Percentiles rank a stretch among this genome's conserved stretches.
phyloP scores from a whole-genome alignment of 2,888 invertebrate genomes.

The Choreutis nemorana region DNA sequence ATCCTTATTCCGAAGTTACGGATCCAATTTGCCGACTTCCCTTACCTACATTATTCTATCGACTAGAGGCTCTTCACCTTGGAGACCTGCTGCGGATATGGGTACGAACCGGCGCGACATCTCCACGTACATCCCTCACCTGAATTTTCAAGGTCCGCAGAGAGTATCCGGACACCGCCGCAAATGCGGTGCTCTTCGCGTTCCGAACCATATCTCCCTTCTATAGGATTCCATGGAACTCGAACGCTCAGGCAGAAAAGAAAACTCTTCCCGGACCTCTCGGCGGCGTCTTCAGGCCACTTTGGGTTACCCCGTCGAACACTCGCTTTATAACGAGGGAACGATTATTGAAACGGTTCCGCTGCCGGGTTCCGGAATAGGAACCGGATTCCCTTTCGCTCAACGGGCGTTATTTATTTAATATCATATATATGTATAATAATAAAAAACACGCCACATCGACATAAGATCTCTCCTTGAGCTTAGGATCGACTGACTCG shows the following conservation, averaged over 20 bases:
- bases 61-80: constrained; percentile 75
- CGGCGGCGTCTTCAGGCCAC: constrained; percentile 65
- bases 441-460: constrained; percentile 32
- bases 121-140: constrained; percentile 32
- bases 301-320: constrained; percentile 44
- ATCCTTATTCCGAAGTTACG: constrained; percentile 75
- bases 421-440: no score
- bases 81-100: constrained; percentile 81
- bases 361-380: constrained; percentile 68
- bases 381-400: constrained; percentile 67
- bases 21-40: constrained; percentile 74
- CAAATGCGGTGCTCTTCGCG: constrained; percentile 30
- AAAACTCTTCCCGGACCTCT: constrained; percentile 57
- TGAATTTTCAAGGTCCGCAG: constrained; percentile 38
- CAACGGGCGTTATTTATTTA: constrained; percentile 34
- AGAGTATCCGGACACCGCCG: constrained; percentile 29
- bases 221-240: constrained; percentile 54
- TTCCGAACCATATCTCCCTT: constrained; percentile 59
- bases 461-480: constrained; percentile 55
- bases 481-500: constrained; percentile 68
- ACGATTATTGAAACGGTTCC: constrained; percentile 57
- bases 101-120: constrained; percentile 63
- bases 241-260: constrained; percentile 55
- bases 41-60: constrained; percentile 72
- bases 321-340: no score